Base-by-base conservation (phyloP, 2,888 invertebrate genomes). In the Tenthredo notha region DNA sequence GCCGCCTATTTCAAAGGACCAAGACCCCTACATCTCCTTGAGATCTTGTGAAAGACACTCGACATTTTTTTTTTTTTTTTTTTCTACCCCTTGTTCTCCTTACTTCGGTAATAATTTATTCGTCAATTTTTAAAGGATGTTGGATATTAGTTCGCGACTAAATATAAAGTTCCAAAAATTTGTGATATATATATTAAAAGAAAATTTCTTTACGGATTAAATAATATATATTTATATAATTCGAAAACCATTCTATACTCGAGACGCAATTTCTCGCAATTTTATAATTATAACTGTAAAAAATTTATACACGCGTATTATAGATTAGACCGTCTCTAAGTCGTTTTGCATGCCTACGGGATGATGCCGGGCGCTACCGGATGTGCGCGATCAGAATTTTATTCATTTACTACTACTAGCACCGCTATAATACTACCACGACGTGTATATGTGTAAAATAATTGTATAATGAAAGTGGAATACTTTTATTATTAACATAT, bases 331-430 rank as follows among this genome's bases (percentile, higher is more conserved):
- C 61, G 25, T 61, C 61, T 61, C 21, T 61, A 61, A 70, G 70
- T 70, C 70, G 43, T 75, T 75, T 75, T 47, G 75, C 75, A 75
- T 75, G 75, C 75, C 37, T 70, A 25, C 61, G 61, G 61, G 70
- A 70, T 70, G 70, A 70, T n/a, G 33, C 18, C 33, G 21, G 18
- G 61, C 15, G 58, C 37, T 37, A 61, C 80, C 80, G 80, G 80
- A 80, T 61, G 80, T 25, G 61, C 80, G 80, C 80, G 80, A 61
- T 80, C 80, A 61, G 80, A 80, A 80, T 80, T 80, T 67, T 67
- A 67, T 33, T 54, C 54, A 54, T 54, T 54, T 1, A 54, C 15
- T 37, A 54, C 15, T 37, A 50, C 12, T 33, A 33, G 18, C 1
- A 33, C 33, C 33, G 33, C 33, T 58, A 33, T 15, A 5, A 43